Base-by-base conservation (phyloP, 2,888 invertebrate genomes). In the Drosophila borborema region DNA sequence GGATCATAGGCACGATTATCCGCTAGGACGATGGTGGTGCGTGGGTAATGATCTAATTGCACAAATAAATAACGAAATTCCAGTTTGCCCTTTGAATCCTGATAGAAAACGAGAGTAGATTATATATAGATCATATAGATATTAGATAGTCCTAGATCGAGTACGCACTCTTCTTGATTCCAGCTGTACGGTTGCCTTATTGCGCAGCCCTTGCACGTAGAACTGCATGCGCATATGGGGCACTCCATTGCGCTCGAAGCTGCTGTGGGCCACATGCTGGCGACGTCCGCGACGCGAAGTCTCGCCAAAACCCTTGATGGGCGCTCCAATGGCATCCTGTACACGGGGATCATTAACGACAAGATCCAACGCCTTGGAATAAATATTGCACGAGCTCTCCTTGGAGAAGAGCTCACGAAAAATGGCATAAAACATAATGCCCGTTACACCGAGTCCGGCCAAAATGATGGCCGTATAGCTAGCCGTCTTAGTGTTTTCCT, bases 291-390 rank as follows among this genome's bases (percentile, higher is more conserved):
- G 94, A 23, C 96, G 94, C 0, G 96, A 96, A 92, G 97, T 97
- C 92, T 98, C 98, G 0, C 98, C 98, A 93, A 95, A 97, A 2
- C 97, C 97, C 92, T 96, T 98, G 40, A 99, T 96, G 8, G 98
- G 98, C 72, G 95, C 94, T n/a, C 99, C 99, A 63, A 98, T 93
- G n/a, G 96, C 95, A 93, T 98, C 97, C 88, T 95, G 95, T 1
- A 98, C 95, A 89, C 96, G 94, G 7, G 95, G 94, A 93, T 98
- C 96, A 93, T 96, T 94, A 80, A 95, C 95, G 88, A 98, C 97
- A 82, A 95, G 94, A 70, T 97, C 95, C 23, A 97, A 94, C 2
- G 98, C 97, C 82, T 95, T 95, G 20, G 96, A 95, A 91, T 98
- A 98, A 68, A 98, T 95, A 86, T 95, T 97, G 92, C 97, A 97